These are phyloP conservation scores for Athene noctua DNA, from an alignment of 2,113 vertebrate genomes.

Conservation along the genomic window DNA sequence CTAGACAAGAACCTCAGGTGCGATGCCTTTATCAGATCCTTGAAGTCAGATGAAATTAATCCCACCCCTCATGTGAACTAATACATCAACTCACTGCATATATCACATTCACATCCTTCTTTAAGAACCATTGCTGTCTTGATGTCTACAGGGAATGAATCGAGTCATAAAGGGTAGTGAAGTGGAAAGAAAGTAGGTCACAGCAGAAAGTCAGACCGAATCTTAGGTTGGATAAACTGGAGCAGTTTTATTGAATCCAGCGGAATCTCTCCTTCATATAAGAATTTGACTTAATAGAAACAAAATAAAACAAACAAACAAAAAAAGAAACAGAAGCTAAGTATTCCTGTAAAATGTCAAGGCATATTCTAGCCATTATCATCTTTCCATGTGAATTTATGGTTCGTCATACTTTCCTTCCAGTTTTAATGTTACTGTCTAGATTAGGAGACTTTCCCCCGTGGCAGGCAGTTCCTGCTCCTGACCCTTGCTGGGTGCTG, in stretches of 20 bases:
- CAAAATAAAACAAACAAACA: no score
- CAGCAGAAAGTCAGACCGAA: background rate
- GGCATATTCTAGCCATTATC: background rate
- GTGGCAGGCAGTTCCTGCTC: background rate
- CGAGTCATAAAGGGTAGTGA: background rate
- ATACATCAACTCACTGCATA: background rate
- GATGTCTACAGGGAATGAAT: background rate
- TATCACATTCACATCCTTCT: background rate
- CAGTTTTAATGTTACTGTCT: background rate
- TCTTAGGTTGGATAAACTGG: background rate
- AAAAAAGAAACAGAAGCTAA: background rate
- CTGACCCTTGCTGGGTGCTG: background rate
- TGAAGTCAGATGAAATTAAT: background rate
- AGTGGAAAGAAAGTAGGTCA: constrained; percentile 7
- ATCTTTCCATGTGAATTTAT: background rate
- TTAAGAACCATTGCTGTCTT: background rate
- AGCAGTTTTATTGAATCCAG: background rate
- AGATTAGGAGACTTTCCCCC: background rate
- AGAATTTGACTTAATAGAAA: background rate
- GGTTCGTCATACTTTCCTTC: background rate
- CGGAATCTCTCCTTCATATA: background rate
- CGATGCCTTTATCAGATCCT: background rate
- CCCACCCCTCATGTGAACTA: background rate
- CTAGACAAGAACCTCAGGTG: background rate
- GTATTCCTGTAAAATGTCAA: background rate